These are phyloP conservation scores for Gymnogyps californianus DNA, from an alignment of 2,113 vertebrate species.

Conservation along the genomic window DNA sequence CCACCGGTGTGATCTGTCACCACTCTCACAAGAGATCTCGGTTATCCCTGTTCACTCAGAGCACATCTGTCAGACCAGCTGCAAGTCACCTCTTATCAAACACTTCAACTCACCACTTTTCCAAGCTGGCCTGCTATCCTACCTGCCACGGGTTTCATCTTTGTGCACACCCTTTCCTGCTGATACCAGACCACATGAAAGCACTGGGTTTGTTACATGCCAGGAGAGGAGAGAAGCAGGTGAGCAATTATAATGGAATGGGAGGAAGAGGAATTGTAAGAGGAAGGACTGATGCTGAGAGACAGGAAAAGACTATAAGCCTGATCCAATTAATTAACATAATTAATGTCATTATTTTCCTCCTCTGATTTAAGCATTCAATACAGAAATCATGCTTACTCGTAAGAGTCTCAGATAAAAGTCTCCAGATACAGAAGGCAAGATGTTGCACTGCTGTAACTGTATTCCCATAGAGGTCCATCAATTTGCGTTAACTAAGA, in stretches of 20 bases:
- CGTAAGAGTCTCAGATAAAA: slow-evolving; percentile 24
- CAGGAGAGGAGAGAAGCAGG: not conserved
- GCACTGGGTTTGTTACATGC: not conserved
- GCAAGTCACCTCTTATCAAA: not conserved
- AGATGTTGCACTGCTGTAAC: not conserved
- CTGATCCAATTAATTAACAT: slow-evolving; percentile 56
- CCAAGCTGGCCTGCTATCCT: not conserved
- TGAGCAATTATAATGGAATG: slow-evolving; percentile 28
- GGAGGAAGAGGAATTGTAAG: slow-evolving; percentile 51
- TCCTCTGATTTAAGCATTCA: slow-evolving; percentile 49
- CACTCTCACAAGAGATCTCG: rapidly evolving
- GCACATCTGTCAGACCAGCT: not conserved
- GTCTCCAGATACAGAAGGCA: not conserved
- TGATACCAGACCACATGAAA: not conserved
- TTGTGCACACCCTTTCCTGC: not conserved
- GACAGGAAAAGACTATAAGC: slow-evolving; percentile 47
- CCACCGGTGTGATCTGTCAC: not conserved
- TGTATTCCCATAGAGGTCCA: not conserved
- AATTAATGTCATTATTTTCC: slow-evolving; percentile 63
- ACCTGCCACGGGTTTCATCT: not conserved
- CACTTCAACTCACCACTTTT: not conserved
- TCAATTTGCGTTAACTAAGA: not conserved
- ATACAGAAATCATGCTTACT: slow-evolving; percentile 44
- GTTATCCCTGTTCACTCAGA: not conserved
- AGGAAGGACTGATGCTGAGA: slow-evolving; percentile 56